Conservation (phyloP, 2,888 invertebrate genomes). For the Neoscelio sp. region DNA sequence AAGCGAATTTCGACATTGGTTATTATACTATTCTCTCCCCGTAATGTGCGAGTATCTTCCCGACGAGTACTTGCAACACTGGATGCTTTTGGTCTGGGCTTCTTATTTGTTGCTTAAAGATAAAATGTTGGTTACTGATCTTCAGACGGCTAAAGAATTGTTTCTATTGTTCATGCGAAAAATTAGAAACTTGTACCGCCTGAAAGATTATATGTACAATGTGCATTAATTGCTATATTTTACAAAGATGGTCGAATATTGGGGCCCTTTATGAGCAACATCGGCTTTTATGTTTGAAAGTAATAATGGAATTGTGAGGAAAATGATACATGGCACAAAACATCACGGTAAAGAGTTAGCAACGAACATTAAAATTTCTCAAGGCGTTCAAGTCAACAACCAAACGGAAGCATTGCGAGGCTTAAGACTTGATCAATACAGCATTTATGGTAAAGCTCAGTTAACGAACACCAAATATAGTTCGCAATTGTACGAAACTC, state of each 20-base stretch:
- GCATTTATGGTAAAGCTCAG: background rate
- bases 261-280: conserved; percentile 17
- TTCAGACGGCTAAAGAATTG: conserved; percentile 55
- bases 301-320: conserved; percentile 6
- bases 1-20: conserved; percentile 63
- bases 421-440: background rate
- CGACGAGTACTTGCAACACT: conserved; percentile 65
- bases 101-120: conserved; percentile 61
- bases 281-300: conserved; percentile 25
- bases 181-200: conserved; percentile 53
- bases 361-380: background rate
- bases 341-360: conserved; percentile 9
- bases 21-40: conserved; percentile 69
- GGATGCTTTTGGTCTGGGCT: conserved; percentile 64
- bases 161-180: conserved; percentile 64
- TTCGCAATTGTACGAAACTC: conserved; percentile 1
- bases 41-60: conserved; percentile 57
- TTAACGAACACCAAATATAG: background rate
- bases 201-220: conserved; percentile 67
- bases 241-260: background rate
- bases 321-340: conserved; percentile 21
- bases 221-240: conserved; percentile 62
- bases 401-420: background rate
- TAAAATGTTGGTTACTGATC: conserved; percentile 43
- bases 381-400: conserved; percentile 4